Percentiles rank a stretch among this genome's conserved stretches.
Conservation (phyloP, 2,113 vertebrate species). For the Daubentonia madagascariensis region DNA sequence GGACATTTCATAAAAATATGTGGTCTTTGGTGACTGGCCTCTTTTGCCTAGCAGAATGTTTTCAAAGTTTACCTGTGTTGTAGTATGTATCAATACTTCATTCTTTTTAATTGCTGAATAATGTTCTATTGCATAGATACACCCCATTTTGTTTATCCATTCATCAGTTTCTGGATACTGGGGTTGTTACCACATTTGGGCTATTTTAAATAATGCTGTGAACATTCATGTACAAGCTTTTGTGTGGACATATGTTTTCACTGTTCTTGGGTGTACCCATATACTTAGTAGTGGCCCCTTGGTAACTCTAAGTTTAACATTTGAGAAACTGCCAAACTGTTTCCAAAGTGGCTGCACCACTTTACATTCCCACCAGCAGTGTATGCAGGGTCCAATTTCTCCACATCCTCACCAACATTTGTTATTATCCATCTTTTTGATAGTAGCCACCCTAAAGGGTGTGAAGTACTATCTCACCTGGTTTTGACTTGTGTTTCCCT, state of each 20-base stretch:
- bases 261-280: neutral
- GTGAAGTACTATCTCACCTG: rapidly evolving
- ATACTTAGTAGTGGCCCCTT: neutral
- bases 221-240: neutral
- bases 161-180: neutral
- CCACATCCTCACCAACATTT: rapidly evolving
- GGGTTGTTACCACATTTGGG: neutral
- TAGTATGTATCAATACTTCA: neutral
- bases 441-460: too few species aligned
- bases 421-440: too few species aligned
- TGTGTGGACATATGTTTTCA: neutral
- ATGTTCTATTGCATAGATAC: too few species aligned
- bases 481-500: neutral
- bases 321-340: neutral
- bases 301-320: neutral
- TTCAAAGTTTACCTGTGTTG: too few species aligned
- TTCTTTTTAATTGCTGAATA: neutral
- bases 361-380: neutral
- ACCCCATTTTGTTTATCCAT: neutral
- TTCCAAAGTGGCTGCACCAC: neutral
- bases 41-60: too few species aligned
- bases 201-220: too few species aligned
- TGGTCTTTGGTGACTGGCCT: neutral
- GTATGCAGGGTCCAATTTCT: rapidly evolving
- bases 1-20: neutral